Percentiles rank a stretch among this genome's conserved stretches.
phyloP scores from a whole-genome alignment of 2,113 vertebrate genomes.

The Ascaphus truei region DNA sequence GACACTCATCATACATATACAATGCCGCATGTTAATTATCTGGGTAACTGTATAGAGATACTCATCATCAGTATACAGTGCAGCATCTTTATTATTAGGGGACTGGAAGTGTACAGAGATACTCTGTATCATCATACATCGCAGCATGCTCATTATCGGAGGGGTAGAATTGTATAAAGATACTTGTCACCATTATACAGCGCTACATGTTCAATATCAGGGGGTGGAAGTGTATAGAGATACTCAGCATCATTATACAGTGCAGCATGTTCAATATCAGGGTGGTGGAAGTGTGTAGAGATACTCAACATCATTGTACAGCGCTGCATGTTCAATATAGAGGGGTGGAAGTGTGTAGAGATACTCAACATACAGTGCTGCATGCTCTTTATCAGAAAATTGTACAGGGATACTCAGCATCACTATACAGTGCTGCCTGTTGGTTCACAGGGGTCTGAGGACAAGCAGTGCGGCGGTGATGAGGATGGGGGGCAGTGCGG shows the following conservation, averaged over 20 bases:
- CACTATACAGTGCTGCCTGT: not conserved
- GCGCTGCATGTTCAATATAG: not conserved
- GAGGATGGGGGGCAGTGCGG: constrained; percentile 40
- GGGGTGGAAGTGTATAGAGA: too few relatives aligned
- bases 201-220: constrained; percentile 44
- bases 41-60: not conserved
- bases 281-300: not conserved
- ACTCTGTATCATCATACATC: too few relatives aligned
- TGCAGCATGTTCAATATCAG: not conserved
- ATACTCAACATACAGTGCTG: not conserved
- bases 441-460: constrained; percentile 48
- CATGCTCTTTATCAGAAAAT: not conserved
- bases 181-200: not conserved
- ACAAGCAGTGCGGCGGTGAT: constrained; percentile 46
- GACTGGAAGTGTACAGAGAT: not conserved
- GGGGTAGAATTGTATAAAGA: not conserved
- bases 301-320: not conserved
- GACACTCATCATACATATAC: too few relatives aligned
- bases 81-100: not conserved
- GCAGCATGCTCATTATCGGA: not conserved
- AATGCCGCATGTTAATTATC: too few relatives aligned
- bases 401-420: not conserved
- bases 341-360: not conserved
- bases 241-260: too few relatives aligned
- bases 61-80: not conserved